Conservation (phyloP, 2,113 vertebrate genomes). For the Fulmarus glacialis region DNA sequence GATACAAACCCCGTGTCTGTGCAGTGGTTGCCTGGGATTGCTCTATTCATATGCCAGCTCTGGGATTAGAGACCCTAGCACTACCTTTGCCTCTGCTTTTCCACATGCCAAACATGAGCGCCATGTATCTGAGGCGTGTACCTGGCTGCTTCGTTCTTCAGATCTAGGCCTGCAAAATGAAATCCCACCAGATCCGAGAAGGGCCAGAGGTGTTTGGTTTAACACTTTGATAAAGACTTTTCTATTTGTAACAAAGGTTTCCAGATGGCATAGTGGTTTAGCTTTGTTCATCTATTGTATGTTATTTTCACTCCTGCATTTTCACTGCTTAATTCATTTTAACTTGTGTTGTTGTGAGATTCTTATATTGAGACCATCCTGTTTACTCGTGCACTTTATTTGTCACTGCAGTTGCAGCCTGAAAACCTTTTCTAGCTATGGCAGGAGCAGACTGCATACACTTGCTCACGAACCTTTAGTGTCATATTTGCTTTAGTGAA, state of each 20-base stretch:
- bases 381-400: neutral
- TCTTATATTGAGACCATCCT: neutral
- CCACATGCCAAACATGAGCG: fast-evolving
- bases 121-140: fast-evolving
- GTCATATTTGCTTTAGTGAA: neutral
- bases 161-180: neutral
- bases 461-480: neutral
- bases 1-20: no score
- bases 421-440: neutral
- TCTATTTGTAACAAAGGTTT: neutral
- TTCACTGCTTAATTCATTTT: neutral
- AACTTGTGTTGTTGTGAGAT: neutral
- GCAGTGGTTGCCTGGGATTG: neutral
- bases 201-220: neutral
- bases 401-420: neutral
- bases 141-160: neutral
- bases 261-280: neutral
- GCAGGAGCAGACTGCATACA: neutral
- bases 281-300: neutral
- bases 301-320: neutral
- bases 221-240: neutral
- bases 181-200: neutral
- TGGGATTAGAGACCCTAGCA: fast-evolving
- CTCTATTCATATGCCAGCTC: fast-evolving
- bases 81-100: neutral